Percentiles rank a stretch among this genome's conserved stretches.
phyloP scores from a whole-genome alignment of 1,140 invertebrate genomes.

The Tetragonula clypearis region DNA sequence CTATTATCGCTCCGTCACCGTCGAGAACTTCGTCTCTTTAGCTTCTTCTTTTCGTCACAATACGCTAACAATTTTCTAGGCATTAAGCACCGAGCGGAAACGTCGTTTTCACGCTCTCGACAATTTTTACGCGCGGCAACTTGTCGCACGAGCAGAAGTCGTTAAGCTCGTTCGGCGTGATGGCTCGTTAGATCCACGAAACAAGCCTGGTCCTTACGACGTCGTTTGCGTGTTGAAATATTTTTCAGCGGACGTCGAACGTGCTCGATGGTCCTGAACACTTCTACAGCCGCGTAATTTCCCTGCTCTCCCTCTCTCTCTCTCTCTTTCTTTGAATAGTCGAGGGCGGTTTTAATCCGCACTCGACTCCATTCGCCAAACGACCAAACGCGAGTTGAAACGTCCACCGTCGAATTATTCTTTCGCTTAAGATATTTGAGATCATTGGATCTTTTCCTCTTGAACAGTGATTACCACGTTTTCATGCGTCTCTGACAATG shows the following conservation, averaged over 20 bases:
- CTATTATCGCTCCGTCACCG: background rate
- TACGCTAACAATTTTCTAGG: slow-evolving; percentile 45
- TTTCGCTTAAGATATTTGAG: background rate
- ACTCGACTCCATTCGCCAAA: background rate
- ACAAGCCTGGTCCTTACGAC: slow-evolving; percentile 37
- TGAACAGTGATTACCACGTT: no score
- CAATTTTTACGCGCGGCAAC: background rate
- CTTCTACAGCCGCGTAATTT: background rate
- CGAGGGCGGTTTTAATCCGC: background rate
- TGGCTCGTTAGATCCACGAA: slow-evolving; percentile 43
- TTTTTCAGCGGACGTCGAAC: slow-evolving; percentile 20
- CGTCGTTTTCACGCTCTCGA: slow-evolving; percentile 11
- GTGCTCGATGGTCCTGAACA: background rate
- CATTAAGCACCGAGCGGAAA: slow-evolving; percentile 21
- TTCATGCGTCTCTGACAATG: no score
- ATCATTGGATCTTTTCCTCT: no score
- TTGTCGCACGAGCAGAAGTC: slow-evolving; percentile 3
- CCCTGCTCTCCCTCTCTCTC: background rate
- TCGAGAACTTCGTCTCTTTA: background rate
- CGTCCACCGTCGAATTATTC: background rate
- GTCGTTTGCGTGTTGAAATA: slow-evolving; percentile 26
- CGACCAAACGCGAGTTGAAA: background rate
- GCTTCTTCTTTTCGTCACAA: background rate
- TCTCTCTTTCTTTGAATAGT: background rate
- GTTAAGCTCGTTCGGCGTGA: slow-evolving; percentile 35